Evolutionary conservation across 2,888 invertebrate genomes (phyloP).

Genomic region (Acrocyrtus sp.): DNA sequence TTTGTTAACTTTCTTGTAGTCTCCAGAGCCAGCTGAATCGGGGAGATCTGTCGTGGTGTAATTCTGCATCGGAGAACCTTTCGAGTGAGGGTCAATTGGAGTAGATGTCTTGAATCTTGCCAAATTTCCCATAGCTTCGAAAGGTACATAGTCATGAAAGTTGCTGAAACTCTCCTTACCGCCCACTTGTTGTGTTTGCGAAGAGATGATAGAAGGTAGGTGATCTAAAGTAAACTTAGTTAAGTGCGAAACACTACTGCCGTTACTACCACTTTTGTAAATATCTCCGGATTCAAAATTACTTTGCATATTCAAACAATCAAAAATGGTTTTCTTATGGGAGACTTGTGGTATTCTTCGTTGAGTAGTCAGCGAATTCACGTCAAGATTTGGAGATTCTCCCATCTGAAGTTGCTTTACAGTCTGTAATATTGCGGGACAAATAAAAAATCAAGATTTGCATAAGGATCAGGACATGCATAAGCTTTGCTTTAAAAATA

Average conservation of each 20-base stretch:
- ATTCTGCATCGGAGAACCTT: too few species aligned
- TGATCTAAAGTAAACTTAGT: conserved; percentile 41
- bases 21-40: not conserved
- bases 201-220: conserved; percentile 2
- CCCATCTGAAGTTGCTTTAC: conserved; percentile 56
- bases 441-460: not conserved
- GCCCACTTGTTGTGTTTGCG: not conserved
- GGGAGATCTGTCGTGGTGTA: not conserved
- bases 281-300: not conserved
- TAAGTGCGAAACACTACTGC: conserved; percentile 8
- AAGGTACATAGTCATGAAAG: not conserved
- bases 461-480: too few species aligned
- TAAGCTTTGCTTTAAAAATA: not conserved
- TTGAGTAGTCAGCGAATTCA: not conserved
- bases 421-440: conserved; percentile 28
- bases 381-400: conserved; percentile 31
- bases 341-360: conserved; percentile 1
- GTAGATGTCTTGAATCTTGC: conserved; percentile 46
- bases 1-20: too few species aligned
- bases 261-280: conserved; percentile 6
- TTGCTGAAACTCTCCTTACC: not conserved
- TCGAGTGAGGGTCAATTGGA: conserved; percentile 18
- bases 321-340: conserved; percentile 12
- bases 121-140: conserved; percentile 3
- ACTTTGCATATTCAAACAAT: conserved; percentile 5